These are phyloP conservation scores for Drosophila vallismaia DNA, from an alignment of 2,888 invertebrate genomes.

Conservation along the genomic window DNA sequence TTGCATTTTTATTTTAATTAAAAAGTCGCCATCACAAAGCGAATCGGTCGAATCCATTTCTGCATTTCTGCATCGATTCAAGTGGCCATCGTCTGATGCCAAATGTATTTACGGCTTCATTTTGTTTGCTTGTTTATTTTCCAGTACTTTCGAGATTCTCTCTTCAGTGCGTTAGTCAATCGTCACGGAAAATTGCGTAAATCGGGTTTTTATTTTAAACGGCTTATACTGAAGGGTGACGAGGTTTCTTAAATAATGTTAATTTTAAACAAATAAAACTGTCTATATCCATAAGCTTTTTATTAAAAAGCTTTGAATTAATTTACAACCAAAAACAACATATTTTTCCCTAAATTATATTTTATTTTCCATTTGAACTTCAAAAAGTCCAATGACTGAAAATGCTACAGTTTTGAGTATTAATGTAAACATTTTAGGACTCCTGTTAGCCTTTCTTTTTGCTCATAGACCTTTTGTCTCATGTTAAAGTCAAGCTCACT, in stretches of 20 bases:
- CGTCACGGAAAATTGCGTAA: neutral
- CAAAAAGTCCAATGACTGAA: no score
- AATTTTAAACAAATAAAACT: neutral
- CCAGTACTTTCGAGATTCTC: conserved; percentile 22
- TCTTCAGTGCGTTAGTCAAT: conserved; percentile 19
- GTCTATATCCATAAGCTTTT: no score
- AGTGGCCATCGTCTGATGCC: conserved; percentile 67
- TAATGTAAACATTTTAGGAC: no score
- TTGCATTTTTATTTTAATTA: conserved; percentile 75
- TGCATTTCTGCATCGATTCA: conserved; percentile 50
- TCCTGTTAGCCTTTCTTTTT: no score
- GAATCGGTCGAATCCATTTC: conserved; percentile 48
- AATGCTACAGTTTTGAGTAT: no score
- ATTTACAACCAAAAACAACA: no score
- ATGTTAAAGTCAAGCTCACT: neutral
- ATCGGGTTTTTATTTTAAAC: neutral
- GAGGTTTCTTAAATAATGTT: neutral
- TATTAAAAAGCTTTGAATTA: no score
- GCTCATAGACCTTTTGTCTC: neutral
- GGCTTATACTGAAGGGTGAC: neutral
- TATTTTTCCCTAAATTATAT: no score
- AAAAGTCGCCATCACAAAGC: conserved; percentile 70
- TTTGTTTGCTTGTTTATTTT: conserved; percentile 53
- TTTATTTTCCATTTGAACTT: no score
- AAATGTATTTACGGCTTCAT: conserved; percentile 76